These are phyloP conservation scores for Falco biarmicus DNA, from an alignment of 2,797 vertebrate genomes.

Conservation along the genomic window DNA sequence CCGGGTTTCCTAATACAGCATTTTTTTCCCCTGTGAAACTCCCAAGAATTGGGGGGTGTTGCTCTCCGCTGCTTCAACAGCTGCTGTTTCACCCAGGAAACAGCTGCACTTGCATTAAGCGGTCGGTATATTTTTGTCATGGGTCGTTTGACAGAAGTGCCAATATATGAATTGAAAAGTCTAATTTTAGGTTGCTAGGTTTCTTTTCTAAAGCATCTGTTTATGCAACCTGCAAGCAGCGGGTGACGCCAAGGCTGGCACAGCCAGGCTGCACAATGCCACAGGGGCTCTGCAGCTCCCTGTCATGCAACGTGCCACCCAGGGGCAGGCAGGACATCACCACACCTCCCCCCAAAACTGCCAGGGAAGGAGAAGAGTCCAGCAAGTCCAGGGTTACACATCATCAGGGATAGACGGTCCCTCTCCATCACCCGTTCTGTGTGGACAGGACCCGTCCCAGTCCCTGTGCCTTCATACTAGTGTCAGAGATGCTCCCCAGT, in stretches of 20 bases:
- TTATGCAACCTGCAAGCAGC: not conserved
- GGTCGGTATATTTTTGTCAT: fast-evolving
- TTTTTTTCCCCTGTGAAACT: not conserved
- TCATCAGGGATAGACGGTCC: fast-evolving
- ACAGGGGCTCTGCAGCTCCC: not conserved
- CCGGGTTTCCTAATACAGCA: not conserved
- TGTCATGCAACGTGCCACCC: not conserved
- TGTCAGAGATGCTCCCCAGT: not conserved
- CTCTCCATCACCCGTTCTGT: not conserved
- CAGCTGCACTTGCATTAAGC: not conserved
- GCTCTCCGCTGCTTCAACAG: not conserved
- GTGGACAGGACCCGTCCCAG: not conserved
- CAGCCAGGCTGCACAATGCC: not conserved
- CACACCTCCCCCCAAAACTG: not conserved
- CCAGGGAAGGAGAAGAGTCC: not conserved
- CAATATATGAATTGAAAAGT: not conserved
- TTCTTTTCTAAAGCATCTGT: not conserved
- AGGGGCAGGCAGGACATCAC: not conserved
- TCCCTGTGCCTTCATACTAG: not conserved
- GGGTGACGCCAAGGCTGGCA: not conserved
- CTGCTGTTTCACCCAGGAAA: not conserved
- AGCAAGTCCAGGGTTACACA: fast-evolving
- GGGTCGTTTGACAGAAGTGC: not conserved
- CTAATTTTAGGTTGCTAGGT: not conserved
- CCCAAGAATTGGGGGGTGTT: not conserved